Base-by-base conservation (phyloP, 2,797 vertebrate genomes). In the Epinephelus awoara region DNA sequence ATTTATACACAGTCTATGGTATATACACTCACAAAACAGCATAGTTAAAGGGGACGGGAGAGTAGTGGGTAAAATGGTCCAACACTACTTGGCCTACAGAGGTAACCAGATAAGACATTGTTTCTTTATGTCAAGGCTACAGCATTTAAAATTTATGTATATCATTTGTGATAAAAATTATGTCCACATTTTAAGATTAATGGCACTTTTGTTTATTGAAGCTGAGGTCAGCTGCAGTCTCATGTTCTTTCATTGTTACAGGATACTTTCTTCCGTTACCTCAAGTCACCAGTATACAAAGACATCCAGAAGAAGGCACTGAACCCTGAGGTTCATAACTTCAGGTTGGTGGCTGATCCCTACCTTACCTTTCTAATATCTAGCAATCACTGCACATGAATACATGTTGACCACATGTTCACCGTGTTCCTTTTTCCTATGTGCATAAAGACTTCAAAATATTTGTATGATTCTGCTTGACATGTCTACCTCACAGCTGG, bases 201-300 rank as follows among this genome's bases (percentile, higher is more conserved):
- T 52, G 5, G 2, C 4, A 1, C 6, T 54, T 34, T 12, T 51
- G 15, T 54, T 61, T 21, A 1, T 7, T 73, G 49, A 72, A 38
- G 7, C 51, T 54, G 40, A 64, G 2, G 4, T 77, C 34, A 47
- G 3, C 23, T 47, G 17, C 46, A 6, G 2, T 59, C 27, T 68
- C 3, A 0, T 86, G 5, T 72, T 34, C 49, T 72, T 69, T 75
- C 46, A 10, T 61, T 42, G 40, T 9, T 76, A 67, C 92, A 99
- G 98, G 98, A 99, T 82, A 99, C 98, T 1, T 99, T 98, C 44
- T 98, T 97, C 77, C 96, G 98, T 68, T 99, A 99, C 89, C 95
- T 99, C 82, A 99, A 99, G 88, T 99, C 98, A 57, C 98, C 98
- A 0, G 93, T 97, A 72, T 99, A 99, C 93, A 99, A 99, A 90